Percentiles rank a stretch among this genome's conserved stretches.
Evolutionary conservation across 2,113 vertebrate species (phyloP).

Genomic region (Pseudopipra pipra): DNA sequence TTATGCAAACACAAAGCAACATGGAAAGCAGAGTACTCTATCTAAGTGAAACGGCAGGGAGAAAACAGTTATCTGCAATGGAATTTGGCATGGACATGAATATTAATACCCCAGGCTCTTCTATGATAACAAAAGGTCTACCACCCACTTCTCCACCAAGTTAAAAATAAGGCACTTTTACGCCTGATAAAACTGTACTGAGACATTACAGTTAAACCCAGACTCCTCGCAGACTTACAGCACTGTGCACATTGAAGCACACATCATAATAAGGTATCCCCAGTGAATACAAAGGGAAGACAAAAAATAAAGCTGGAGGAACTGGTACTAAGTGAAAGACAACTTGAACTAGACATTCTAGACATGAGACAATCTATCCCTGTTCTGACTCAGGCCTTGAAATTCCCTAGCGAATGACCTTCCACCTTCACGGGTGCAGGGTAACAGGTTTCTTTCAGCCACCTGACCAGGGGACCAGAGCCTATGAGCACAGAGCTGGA

Average conservation of each 20-base stretch:
- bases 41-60: background rate
- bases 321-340: background rate
- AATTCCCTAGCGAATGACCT: background rate
- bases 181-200: background rate
- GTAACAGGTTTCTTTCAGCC: background rate
- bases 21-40: background rate
- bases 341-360: background rate
- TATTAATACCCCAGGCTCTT: background rate
- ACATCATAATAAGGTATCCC: background rate
- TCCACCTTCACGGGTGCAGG: background rate
- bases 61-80: background rate
- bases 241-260: accelerated
- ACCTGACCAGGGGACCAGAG: background rate
- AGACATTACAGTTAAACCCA: background rate
- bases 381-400: background rate
- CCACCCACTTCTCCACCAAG: background rate
- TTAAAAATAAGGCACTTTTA: background rate
- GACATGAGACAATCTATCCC: background rate
- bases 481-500: background rate
- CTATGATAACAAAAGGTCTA: background rate
- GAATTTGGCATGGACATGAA: background rate
- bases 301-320: background rate
- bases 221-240: background rate
- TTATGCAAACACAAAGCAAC: background rate
- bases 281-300: background rate